phyloP scores from a whole-genome alignment of 2,888 invertebrate genomes.

The Ectemnius cavifrons region DNA sequence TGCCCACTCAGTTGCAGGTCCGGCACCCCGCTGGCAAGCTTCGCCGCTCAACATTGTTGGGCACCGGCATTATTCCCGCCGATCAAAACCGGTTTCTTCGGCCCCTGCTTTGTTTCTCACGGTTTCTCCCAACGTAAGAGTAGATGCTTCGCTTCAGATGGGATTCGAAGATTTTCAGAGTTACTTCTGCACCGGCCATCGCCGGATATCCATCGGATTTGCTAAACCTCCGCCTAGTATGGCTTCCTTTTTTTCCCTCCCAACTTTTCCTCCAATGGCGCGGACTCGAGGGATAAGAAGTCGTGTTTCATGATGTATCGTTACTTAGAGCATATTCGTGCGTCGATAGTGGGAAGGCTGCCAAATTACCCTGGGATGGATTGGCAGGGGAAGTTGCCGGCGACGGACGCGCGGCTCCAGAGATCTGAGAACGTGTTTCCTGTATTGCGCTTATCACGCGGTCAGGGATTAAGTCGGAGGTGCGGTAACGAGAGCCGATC shows the following conservation, averaged over 20 bases:
- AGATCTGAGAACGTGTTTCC: slow-evolving; percentile 1
- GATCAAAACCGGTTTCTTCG: no score
- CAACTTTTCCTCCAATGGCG: no score
- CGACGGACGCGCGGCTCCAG: not conserved
- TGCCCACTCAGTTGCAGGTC: slow-evolving; percentile 40
- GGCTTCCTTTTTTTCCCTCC: no score
- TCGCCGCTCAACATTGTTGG: no score
- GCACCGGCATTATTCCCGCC: slow-evolving; percentile 15
- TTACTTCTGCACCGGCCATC: no score
- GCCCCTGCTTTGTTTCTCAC: no score
- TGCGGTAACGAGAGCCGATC: not conserved
- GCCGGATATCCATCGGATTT: no score
- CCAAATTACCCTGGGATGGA: not conserved
- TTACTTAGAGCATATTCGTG: not conserved
- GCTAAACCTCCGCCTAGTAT: no score
- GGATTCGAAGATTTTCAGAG: no score
- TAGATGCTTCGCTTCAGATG: no score
- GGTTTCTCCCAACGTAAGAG: no score
- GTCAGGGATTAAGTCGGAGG: slow-evolving; percentile 3
- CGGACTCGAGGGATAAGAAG: not conserved
- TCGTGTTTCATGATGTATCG: not conserved
- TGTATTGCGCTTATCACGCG: slow-evolving; percentile 6
- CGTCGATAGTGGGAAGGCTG: not conserved
- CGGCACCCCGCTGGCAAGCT: not conserved
- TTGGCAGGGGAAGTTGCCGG: not conserved